Evolutionary conservation across 2,797 vertebrate genomes (phyloP).

Genomic region (Catamblyrhynchus diadema): DNA sequence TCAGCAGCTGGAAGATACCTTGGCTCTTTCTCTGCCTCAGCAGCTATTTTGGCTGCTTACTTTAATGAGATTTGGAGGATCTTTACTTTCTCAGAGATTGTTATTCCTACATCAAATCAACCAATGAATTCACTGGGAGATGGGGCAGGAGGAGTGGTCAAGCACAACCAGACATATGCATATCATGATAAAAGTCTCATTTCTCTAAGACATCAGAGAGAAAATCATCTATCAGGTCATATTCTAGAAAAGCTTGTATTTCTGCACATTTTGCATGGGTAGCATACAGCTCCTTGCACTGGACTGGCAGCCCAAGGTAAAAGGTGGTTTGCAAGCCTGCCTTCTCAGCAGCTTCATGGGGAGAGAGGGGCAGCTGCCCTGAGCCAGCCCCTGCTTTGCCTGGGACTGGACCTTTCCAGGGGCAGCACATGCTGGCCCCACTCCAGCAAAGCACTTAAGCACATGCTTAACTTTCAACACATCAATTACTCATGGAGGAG

Average conservation of each 20-base stretch:
- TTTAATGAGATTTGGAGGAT: not conserved
- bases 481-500: conserved; percentile 45
- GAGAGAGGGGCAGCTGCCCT: not conserved
- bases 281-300: not conserved
- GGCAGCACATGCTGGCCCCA: conserved; percentile 4
- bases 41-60: not conserved
- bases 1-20: not conserved
- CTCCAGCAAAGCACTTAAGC: conserved; percentile 56
- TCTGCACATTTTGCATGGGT: not conserved
- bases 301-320: not conserved
- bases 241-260: not conserved
- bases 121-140: not conserved
- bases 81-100: not conserved
- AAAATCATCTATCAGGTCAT: not conserved
- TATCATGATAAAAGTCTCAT: not conserved
- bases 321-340: not conserved
- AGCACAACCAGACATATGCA: not conserved
- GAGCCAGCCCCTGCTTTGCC: not conserved
- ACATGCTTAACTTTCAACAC: conserved; percentile 60
- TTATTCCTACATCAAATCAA: not conserved
- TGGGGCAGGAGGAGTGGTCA: not conserved
- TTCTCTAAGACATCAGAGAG: not conserved
- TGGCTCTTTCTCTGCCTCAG: not conserved
- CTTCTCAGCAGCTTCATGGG: not conserved
- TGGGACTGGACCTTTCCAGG: not conserved